Evolutionary conservation across 1,140 invertebrate genomes (phyloP), one percentile per base, ranked within the genome.

Genomic region (Sminthurinus signatus): DNA sequence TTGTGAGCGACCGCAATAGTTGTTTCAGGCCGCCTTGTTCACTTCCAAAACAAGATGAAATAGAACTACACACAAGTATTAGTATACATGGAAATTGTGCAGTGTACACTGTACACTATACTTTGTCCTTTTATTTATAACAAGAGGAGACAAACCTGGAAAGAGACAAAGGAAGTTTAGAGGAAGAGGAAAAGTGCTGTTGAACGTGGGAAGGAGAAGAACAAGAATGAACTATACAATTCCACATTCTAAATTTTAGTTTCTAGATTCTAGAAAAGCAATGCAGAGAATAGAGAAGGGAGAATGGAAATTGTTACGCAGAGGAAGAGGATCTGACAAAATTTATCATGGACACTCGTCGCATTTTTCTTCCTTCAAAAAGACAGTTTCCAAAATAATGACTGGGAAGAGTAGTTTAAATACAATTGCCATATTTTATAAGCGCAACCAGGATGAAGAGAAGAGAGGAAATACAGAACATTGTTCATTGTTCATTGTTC

Each of bases 351-450:
- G 56, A 59, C 56, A 59, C 56, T 43, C 27, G 23, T 44, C 39
- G 19, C 56, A 59, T 59, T 59, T 59, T 59, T 59, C 56, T 43
- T 59, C 44, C 43, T 39, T 39, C 36, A 39, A 8, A 39, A 39
- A 36, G 21, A 31, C 56, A 46, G 44, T 43, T 43, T 44, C 32
- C 31, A 32, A 48, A 50, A 44, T 27, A 28, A n/a, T 19, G 58
- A 50, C 29, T 60, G 42, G 42, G 44, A 46, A 50, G 46, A 60
- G 48, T 50, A 60, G 31, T 60, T 60, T 60, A 60, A 60, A 60
- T 60, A 60, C 58, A 60, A 48, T 50, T 39, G 43, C 58, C 58
- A 60, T 60, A 60, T 60, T 60, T 60, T 60, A 60, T 60, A 17
- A 19, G 21, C 44, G 15, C 5, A 19, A 21, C 4, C 5, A 8